Base-by-base conservation (phyloP, 1,140 invertebrate genomes). In the Drosophila carrolli region DNA sequence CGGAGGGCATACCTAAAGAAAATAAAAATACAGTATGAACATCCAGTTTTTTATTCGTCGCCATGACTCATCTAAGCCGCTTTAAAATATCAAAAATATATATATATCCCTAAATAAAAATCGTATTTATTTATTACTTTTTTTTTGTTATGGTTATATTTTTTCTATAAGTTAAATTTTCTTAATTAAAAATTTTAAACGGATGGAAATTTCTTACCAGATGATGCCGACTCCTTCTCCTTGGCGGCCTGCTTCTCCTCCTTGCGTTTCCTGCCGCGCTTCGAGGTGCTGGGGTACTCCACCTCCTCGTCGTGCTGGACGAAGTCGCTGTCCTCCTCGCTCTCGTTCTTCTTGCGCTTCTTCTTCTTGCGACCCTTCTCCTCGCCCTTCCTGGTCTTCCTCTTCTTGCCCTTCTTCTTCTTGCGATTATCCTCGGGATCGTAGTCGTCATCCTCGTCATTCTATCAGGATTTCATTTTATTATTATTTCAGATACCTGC, bases 331-430 rank as follows among this genome's bases (percentile, higher is more conserved):
- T 97, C 97, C 92, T 97, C 97, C 79, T 96, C 97, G 93, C 96
- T 97, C 78, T 98, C 97, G 93, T 96, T 96, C 93, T 97, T 97
- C 93, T 97, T 96, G 94, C 97, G 97, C 94, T 98, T 98, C 94
- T 98, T 98, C 91, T 97, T 96, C 92, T 97, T 97, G 93, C 97
- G 97, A 35, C 96, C 96, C 85, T 97, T 97, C 85, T 97, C 97
- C 62, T 97, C 96, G 86, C 97, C 97, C 75, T 97, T 95, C 78
- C 95, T 94, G 19, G 96, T 96, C 94, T 97, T 98, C 80, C 97
- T 94, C 91, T 98, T 98, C 92, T 98, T 98, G 5, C 96, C 97
- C 85, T 98, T 98, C 83, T 97, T 97, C 92, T 97, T 97, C 91
- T 97, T 97, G 72, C 96, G 94, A 53, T 93, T 93, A 93, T 97